Conservation (phyloP, 2,113 vertebrate genomes). For the Poeciliopsis occidentalis region DNA sequence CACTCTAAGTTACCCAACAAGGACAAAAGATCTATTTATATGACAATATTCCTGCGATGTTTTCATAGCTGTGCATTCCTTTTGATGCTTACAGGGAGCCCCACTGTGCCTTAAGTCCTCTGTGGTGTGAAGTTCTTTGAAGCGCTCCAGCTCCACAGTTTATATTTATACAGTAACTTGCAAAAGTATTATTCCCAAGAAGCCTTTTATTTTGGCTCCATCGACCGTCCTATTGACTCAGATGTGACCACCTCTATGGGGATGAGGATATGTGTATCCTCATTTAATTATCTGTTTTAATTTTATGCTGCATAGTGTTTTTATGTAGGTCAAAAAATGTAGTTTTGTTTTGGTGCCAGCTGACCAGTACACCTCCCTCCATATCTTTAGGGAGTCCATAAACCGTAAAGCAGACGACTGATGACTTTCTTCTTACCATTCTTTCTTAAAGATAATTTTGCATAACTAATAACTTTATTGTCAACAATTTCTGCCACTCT, state of each 20-base stretch:
- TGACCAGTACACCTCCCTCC: too few species aligned
- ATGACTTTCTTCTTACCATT: too few species aligned
- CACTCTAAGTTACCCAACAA: conserved; percentile 1
- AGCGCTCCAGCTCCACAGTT: not conserved
- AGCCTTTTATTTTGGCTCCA: not conserved
- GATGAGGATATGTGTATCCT: too few species aligned
- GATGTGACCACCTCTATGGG: not conserved
- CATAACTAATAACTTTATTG: not conserved
- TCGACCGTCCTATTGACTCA: not conserved
- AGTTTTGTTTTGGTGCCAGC: too few species aligned
- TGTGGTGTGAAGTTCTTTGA: conserved; percentile 29
- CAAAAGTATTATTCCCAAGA: not conserved
- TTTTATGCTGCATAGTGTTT: too few species aligned
- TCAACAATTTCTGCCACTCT: not conserved
- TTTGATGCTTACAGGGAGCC: conserved; percentile 40
- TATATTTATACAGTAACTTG: not conserved
- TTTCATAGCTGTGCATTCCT: conserved; percentile 9
- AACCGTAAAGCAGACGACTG: too few species aligned
- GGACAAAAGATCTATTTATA: conserved; percentile 1
- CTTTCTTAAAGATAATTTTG: too few species aligned
- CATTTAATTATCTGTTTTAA: too few species aligned
- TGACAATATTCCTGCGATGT: conserved; percentile 1
- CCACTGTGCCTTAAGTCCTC: conserved; percentile 21
- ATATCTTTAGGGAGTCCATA: too few species aligned
- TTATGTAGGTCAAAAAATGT: too few species aligned